These are phyloP conservation scores for Drosophila varians DNA, from an alignment of 1,140 invertebrate genomes.

Conservation along the genomic window DNA sequence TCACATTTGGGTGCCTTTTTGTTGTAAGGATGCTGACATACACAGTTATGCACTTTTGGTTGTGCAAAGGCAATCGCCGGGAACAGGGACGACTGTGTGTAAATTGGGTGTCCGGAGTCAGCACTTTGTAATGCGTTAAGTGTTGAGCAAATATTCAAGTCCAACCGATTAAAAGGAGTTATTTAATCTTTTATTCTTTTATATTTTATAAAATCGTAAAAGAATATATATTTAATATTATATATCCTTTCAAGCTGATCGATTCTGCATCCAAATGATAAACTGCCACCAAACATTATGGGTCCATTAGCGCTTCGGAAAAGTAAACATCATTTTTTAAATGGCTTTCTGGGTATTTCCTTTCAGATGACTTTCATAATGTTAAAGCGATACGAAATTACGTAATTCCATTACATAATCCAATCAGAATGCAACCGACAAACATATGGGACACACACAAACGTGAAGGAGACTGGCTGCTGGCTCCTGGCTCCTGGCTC, in stretches of 20 bases:
- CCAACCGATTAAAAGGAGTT: not conserved
- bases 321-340: slow-evolving; percentile 19
- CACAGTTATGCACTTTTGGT: slow-evolving; percentile 58
- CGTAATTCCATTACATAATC: slow-evolving; percentile 42
- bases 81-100: slow-evolving; percentile 8
- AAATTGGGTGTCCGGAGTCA: slow-evolving; percentile 20
- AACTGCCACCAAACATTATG: slow-evolving; percentile 1
- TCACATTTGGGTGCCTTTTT: slow-evolving; percentile 22
- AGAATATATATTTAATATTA: too few species aligned
- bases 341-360: slow-evolving; percentile 6
- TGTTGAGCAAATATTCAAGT: slow-evolving; percentile 41
- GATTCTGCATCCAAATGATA: not conserved
- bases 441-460: slow-evolving; percentile 32
- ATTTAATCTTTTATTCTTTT: not conserved
- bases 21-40: slow-evolving; percentile 25
- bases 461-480: not conserved
- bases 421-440: slow-evolving; percentile 40
- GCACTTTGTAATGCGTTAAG: slow-evolving; percentile 43
- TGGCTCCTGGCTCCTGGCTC: too few species aligned
- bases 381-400: slow-evolving; percentile 30
- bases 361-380: slow-evolving; percentile 21
- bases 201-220: not conserved
- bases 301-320: slow-evolving; percentile 8
- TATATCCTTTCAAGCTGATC: not conserved
- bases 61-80: slow-evolving; percentile 32